These are phyloP conservation scores for Nomada ruficornis DNA, from an alignment of 2,888 invertebrate species.

Conservation along the genomic window DNA sequence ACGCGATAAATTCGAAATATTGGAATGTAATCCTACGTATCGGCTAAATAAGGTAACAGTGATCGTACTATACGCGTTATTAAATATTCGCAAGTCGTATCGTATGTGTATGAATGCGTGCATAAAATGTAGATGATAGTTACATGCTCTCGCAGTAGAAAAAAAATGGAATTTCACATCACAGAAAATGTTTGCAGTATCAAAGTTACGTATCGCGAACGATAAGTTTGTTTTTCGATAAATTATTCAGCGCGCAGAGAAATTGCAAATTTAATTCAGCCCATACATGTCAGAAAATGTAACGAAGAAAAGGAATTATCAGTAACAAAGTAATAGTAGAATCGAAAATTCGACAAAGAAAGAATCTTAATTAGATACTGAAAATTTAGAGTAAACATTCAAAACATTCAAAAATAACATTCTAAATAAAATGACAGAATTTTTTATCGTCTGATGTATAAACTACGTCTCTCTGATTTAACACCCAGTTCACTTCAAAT, in stretches of 20 bases:
- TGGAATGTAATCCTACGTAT: not conserved
- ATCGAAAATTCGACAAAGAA: not conserved
- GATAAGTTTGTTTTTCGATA: not conserved
- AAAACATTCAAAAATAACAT: no score
- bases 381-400: no score
- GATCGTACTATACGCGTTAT: not conserved
- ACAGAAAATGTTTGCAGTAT: not conserved
- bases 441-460: no score
- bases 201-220: not conserved
- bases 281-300: not conserved
- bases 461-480: slow-evolving; percentile 16
- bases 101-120: slow-evolving; percentile 1
- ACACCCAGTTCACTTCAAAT: slow-evolving; percentile 37
- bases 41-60: not conserved
- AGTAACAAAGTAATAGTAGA: not conserved
- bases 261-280: not conserved
- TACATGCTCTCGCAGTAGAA: not conserved
- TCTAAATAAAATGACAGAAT: no score
- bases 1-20: not conserved
- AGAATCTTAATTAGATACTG: not conserved
- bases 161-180: not conserved
- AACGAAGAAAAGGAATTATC: not conserved
- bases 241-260: not conserved
- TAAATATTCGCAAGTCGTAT: not conserved
- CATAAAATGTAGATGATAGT: slow-evolving; percentile 31